phyloP scores from a whole-genome alignment of 2,113 vertebrate species.

The Brienomyrus longianalis region DNA sequence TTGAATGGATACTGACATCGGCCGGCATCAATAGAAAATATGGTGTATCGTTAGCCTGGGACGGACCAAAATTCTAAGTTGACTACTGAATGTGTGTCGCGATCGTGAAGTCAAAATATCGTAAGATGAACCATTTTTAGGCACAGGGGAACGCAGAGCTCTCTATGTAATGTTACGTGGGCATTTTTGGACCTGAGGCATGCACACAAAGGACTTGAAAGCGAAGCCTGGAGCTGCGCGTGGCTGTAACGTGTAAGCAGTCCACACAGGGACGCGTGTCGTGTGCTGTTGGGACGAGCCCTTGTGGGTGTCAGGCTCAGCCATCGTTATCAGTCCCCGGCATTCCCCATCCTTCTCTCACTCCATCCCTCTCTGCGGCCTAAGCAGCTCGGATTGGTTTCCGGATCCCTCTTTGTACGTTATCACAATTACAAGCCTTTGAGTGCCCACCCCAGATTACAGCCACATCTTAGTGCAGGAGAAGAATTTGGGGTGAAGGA shows the following conservation, averaged over 20 bases:
- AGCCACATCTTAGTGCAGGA: not conserved
- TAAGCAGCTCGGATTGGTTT: constrained; percentile 11
- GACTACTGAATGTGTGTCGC: too few species aligned
- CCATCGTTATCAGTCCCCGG: constrained; percentile 6
- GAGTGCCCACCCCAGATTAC: constrained; percentile 13
- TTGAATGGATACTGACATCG: too few species aligned
- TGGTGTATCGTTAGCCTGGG: too few species aligned
- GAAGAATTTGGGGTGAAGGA: not conserved
- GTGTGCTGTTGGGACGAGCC: not conserved
- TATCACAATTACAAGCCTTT: constrained; percentile 19
- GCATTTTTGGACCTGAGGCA: not conserved
- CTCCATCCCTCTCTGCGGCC: not conserved
- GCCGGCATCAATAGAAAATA: too few species aligned
- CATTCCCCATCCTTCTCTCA: constrained; percentile 3
- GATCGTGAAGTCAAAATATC: too few species aligned
- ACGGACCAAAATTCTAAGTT: too few species aligned
- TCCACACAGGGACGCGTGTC: not conserved
- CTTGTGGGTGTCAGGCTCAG: not conserved
- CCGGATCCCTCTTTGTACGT: constrained; percentile 9
- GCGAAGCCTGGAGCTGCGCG: not conserved
- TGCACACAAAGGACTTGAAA: not conserved
- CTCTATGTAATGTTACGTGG: not conserved
- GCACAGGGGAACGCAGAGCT: not conserved
- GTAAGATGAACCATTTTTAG: not conserved
- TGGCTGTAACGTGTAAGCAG: not conserved